phyloP scores from a whole-genome alignment of 2,113 vertebrate genomes.

The Chunga burmeisteri region DNA sequence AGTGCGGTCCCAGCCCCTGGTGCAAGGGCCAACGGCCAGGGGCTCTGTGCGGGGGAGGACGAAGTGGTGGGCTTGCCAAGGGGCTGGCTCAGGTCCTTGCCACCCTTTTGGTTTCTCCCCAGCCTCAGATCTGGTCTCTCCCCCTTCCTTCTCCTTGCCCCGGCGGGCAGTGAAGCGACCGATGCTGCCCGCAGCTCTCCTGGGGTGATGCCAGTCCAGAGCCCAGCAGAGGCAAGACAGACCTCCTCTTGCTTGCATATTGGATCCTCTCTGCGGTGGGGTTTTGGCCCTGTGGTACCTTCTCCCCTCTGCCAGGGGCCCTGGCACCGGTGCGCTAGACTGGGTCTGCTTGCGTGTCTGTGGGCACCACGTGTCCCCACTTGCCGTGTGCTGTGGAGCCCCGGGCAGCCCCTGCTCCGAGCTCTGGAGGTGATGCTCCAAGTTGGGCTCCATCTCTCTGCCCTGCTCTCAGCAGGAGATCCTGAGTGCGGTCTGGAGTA shows the following conservation, averaged over 20 bases:
- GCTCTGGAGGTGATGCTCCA: not conserved
- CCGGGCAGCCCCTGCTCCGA: not conserved
- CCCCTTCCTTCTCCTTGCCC: not conserved
- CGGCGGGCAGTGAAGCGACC: rapidly evolving
- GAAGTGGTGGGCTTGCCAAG: not conserved
- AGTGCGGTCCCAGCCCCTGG: not conserved
- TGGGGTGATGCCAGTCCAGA: not conserved
- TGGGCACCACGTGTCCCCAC: rapidly evolving
- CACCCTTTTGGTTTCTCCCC: not conserved
- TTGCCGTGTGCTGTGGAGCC: rapidly evolving
- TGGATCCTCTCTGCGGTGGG: not conserved
- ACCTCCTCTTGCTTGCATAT: not conserved
- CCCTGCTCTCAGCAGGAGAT: not conserved
- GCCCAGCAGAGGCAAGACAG: not conserved
- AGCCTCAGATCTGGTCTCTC: not conserved
- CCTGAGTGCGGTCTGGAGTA: rapidly evolving
- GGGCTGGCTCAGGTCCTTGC: not conserved
- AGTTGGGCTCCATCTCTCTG: not conserved
- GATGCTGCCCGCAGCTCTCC: not conserved
- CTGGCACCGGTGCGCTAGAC: rapidly evolving
- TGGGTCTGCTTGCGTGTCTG: not conserved
- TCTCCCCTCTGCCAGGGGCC: not conserved
- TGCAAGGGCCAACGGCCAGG: rapidly evolving
- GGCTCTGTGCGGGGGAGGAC: not conserved
- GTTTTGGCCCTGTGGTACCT: not conserved